Evolutionary conservation across 2,888 invertebrate species (phyloP), one percentile per base, ranked within the genome.

Genomic region (Thecophora atra): DNA sequence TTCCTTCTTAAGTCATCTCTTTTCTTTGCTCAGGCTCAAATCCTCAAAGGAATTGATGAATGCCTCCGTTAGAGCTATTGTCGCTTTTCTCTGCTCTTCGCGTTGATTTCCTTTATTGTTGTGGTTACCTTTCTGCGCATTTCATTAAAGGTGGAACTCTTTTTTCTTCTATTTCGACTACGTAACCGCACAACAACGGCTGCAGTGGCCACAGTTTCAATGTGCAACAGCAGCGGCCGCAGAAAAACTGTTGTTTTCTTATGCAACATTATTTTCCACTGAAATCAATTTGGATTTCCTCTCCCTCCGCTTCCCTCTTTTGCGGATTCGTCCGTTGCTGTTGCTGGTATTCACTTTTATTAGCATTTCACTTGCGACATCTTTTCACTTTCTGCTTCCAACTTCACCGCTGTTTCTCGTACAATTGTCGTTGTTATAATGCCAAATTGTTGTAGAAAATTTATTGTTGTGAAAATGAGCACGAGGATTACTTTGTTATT

Each of bases 231-330:
- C 19, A 21, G 3, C 15, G n/a, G n/a, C n/a, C n/a, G n/a, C n/a
- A n/a, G n/a, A n/a, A n/a, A n/a, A 63, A 63, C 11, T 47, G 44
- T 44, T 64, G 47, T 3, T 26, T 64, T 21, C 64, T 64, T 64
- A 64, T 64, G 47, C 26, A 64, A 64, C 26, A 21, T 8, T 13
- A 47, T 64, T 64, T 64, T 64, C 64, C 47, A 64, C 26, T 64
- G 17, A 64, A 19, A 63, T 42, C n/a, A 37, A 28, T 63, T 26
- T 26, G 44, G 4, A 47, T 47, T 47, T 47, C 47, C 47, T 47
- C 15, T 8, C 15, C 15, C 17, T 2, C 51, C 5, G 21, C 13
- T 11, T 19, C 11, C 1, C 54, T 19, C 21, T 54, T 21, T n/a
- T 21, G 21, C n/a, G 8, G 21, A 3, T n/a, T n/a, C 17, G 54